A percentile compares a stretch with the other conserved stretches of the same genome.
phyloP scores from a whole-genome alignment of 1,140 invertebrate genomes.

The Physella acuta region DNA sequence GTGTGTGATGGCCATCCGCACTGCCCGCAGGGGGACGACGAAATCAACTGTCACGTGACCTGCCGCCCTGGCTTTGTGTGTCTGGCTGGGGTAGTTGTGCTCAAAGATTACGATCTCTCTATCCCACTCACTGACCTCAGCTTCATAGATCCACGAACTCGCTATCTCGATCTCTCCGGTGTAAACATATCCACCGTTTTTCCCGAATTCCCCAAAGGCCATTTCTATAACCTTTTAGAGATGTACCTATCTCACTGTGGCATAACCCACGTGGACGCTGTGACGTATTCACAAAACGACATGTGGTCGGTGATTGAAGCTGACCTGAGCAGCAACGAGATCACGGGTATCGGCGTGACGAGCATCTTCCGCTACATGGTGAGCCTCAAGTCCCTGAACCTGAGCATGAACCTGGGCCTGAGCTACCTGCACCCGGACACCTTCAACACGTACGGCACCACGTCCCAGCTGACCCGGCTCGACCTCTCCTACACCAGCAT shows the following conservation, averaged over 20 bases:
- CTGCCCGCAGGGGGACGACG: constrained; percentile 19
- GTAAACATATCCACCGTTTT: constrained; percentile 10
- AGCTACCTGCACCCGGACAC: neutral
- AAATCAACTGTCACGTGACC: constrained; percentile 2
- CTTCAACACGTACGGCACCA: constrained; percentile 11
- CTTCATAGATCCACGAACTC: constrained; percentile 8
- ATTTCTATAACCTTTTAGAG: constrained; percentile 5
- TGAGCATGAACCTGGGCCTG: neutral
- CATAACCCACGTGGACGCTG: constrained; percentile 4
- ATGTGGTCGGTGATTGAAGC: neutral
- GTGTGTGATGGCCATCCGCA: constrained; percentile 19
- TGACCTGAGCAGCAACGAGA: constrained; percentile 6
- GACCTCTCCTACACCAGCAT: constrained; percentile 14
- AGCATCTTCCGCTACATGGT: constrained; percentile 16
- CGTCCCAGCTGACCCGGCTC: neutral
- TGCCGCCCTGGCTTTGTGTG: constrained; percentile 5
- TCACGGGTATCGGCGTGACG: neutral
- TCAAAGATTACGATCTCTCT: neutral
- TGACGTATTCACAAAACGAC: constrained; percentile 7
- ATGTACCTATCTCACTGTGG: constrained; percentile 1
- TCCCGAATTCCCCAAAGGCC: constrained; percentile 13
- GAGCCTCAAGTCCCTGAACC: constrained; percentile 8
- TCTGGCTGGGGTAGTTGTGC: neutral
- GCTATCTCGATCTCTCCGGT: constrained; percentile 10
- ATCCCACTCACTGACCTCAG: neutral